These are phyloP conservation scores for Diadophis punctatus DNA, from an alignment of 2,113 vertebrate species.

Conservation along the genomic window DNA sequence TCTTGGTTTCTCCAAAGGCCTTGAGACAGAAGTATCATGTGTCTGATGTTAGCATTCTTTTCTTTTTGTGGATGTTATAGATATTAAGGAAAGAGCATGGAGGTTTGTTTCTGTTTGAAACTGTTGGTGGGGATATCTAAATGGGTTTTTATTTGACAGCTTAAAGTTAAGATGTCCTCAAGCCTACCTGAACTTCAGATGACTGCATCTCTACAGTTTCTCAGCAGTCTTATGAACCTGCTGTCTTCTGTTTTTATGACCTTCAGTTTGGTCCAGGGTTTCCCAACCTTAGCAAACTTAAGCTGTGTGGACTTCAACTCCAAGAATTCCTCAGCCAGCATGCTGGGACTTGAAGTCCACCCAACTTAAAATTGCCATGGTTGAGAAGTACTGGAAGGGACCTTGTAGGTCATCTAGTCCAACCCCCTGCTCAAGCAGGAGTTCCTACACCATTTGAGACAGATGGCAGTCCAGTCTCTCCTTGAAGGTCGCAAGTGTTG, in stretches of 20 bases:
- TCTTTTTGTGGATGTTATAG: background rate
- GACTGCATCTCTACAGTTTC: background rate
- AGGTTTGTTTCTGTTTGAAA: conserved; percentile 2
- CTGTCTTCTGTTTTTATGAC: background rate
- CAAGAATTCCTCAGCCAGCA: background rate
- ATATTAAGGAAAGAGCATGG: background rate
- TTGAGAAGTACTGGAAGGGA: no score
- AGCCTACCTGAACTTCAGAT: background rate
- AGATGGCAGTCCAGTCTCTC: no score
- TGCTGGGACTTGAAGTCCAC: background rate
- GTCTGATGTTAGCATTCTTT: background rate
- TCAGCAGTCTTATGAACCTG: background rate
- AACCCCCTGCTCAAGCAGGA: no score
- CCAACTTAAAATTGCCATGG: background rate
- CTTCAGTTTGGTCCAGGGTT: background rate
- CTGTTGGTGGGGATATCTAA: conserved; percentile 23
- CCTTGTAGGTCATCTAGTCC: no score
- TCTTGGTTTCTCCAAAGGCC: background rate
- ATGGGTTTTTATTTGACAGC: background rate
- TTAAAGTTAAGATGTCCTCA: background rate
- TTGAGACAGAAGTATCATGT: background rate
- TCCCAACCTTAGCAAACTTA: background rate
- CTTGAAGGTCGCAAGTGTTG: no score
- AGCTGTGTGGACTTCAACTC: background rate
- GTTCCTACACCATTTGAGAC: no score